Evolutionary conservation across 2,888 invertebrate species (phyloP).

Genomic region (Drosophila sordidula): DNA sequence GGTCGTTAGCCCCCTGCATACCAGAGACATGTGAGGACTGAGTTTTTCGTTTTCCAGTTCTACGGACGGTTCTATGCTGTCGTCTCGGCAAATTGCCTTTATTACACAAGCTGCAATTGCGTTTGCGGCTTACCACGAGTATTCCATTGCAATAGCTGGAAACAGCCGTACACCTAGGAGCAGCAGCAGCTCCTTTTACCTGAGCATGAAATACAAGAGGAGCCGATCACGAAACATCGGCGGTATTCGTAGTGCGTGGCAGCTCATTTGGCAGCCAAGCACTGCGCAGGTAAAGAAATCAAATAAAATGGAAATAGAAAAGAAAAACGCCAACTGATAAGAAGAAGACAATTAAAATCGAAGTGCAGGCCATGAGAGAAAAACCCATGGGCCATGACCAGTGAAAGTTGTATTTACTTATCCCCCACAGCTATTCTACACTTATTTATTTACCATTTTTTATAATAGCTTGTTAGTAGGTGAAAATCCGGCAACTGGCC

Average conservation of each 20-base stretch:
- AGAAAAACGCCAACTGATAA: conserved; percentile 24
- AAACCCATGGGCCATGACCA: conserved; percentile 75
- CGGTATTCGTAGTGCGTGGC: conserved; percentile 66
- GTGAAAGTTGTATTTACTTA: conserved; percentile 72
- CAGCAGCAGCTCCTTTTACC: conserved; percentile 7
- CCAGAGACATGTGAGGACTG: conserved; percentile 8
- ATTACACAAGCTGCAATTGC: conserved; percentile 43
- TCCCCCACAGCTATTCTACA: conserved; percentile 19
- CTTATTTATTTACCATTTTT: conserved; percentile 32
- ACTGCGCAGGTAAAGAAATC: conserved; percentile 9
- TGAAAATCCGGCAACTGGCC: conserved; percentile 23
- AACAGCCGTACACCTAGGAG: conserved; percentile 27
- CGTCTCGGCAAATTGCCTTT: conserved; percentile 30
- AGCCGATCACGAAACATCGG: conserved; percentile 45
- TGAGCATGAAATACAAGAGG: conserved; percentile 25
- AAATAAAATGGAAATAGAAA: conserved; percentile 13
- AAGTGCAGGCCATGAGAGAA: conserved; percentile 59
- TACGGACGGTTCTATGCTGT: too few species aligned
- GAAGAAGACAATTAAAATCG: conserved; percentile 51
- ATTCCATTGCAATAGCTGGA: too few species aligned
- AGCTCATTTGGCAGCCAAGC: conserved; percentile 68
- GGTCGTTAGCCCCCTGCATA: conserved; percentile 21
- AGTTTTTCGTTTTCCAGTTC: conserved; percentile 49
- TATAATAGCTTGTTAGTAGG: conserved; percentile 56
- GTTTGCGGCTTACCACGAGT: conserved; percentile 70